phyloP scores from a whole-genome alignment of 2,797 vertebrate species.

The Alcedo atthis region DNA sequence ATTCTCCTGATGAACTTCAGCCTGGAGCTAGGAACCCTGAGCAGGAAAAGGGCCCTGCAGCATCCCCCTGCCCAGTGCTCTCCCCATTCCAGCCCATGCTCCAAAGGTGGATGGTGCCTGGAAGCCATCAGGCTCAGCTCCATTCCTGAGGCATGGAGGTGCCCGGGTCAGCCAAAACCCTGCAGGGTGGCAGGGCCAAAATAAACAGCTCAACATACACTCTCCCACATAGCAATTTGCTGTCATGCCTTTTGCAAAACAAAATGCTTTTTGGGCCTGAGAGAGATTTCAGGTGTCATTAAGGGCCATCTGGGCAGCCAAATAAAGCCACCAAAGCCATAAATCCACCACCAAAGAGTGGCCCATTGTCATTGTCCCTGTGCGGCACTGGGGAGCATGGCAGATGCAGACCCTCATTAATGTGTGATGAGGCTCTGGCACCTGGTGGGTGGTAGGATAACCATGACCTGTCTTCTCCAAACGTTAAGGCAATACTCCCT shows the following conservation, averaged over 20 bases:
- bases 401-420: rapidly evolving
- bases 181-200: background rate
- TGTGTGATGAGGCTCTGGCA: background rate
- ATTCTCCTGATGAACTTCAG: background rate
- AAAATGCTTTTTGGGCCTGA: slow-evolving; percentile 1
- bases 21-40: background rate
- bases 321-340: background rate
- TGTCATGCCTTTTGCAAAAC: slow-evolving; percentile 20
- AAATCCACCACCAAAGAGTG: background rate
- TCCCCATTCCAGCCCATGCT: background rate
- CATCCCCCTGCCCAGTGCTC: background rate
- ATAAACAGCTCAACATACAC: slow-evolving; percentile 44
- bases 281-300: slow-evolving; percentile 18
- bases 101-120: background rate
- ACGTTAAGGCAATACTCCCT: background rate
- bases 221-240: slow-evolving; percentile 44
- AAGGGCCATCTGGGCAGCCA: background rate
- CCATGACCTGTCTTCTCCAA: background rate
- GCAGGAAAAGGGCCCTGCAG: background rate
- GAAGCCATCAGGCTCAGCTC: slow-evolving; percentile 8
- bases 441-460: background rate
- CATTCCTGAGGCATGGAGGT: background rate
- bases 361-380: background rate
- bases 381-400: rapidly evolving
- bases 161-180: slow-evolving; percentile 33